Evolutionary conservation across 2,113 vertebrate species (phyloP), one percentile per base, ranked within the genome.

Genomic region (Calyptommatus sinebrachiatus): DNA sequence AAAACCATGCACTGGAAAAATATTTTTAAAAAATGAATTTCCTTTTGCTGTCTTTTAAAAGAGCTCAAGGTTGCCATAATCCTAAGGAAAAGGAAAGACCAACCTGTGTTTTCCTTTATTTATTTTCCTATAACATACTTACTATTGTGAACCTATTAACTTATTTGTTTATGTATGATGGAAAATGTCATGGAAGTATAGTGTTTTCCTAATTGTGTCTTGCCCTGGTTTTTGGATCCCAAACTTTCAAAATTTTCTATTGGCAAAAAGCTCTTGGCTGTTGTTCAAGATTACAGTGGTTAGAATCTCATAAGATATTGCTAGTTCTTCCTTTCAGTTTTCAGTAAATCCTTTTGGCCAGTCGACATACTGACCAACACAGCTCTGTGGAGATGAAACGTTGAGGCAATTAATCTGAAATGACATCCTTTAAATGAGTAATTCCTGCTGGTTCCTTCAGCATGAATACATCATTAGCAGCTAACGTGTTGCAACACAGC

Each of bases 401-500:
- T n/a, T 28, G 65, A 46, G 31, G 29, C 57, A 81, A 65, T 26
- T 35, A 77, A 83, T 71, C 71, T 68, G 24, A 48, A 76, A 78
- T 85, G 8, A 60, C 60, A 1, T 63, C 74, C 77, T 87, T 76
- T 11, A 63, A 82, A 20, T 67, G 63, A 75, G 46, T n/a, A 45
- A 26, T 2, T 2, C 11, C 0, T 11, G 53, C 16, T 62, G 78
- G 62, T 84, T 84, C 26, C 61, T 83, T 82, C 80, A 78, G 22
- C 21, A 26, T 69, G 77, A 79, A 79, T 75, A 70, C 46, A 62
- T 79, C 46, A 50, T 74, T 79, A 75, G 57, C 68, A 79, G 41
- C 28, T 26, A 71, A 69, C 72, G 65, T 29, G 45, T 79, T 69
- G 72, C 57, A 75, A 53, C 72, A 5, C 8, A 53, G n/a, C 18